These are phyloP conservation scores for Drosophila colorata DNA, from an alignment of 2,888 invertebrate genomes.

Conservation along the genomic window DNA sequence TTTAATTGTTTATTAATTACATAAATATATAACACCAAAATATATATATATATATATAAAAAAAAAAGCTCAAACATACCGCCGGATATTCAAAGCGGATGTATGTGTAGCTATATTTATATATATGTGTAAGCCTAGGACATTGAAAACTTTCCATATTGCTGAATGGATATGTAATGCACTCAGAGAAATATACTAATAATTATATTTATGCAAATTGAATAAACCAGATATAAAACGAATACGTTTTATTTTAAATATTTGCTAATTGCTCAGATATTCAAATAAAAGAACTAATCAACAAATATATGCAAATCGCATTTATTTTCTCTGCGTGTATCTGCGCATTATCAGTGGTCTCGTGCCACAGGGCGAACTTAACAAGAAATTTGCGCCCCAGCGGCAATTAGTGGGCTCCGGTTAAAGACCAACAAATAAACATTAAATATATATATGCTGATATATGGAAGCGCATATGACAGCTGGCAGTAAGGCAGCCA, in stretches of 20 bases:
- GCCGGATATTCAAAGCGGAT: constrained; percentile 29
- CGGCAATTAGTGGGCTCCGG: constrained; percentile 41
- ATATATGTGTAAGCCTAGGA: constrained; percentile 24
- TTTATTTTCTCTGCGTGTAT: constrained; percentile 30
- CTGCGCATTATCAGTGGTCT: constrained; percentile 17
- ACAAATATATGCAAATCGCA: not conserved
- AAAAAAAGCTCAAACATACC: constrained; percentile 14
- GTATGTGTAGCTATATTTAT: not conserved
- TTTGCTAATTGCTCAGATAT: no score
- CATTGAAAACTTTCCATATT: constrained; percentile 53
- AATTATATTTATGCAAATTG: not conserved
- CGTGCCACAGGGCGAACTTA: constrained; percentile 31
- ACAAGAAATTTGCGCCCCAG: constrained; percentile 24
- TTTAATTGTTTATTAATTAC: constrained; percentile 55
- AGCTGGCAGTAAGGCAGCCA: constrained; percentile 44
- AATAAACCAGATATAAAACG: no score
- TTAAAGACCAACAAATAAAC: constrained; percentile 15
- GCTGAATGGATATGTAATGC: not conserved
- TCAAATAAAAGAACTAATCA: no score
- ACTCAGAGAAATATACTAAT: not conserved
- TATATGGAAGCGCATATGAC: constrained; percentile 50
- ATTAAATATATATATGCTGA: constrained; percentile 28
- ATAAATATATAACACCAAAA: constrained; percentile 18
- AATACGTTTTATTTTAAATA: no score
- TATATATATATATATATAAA: not conserved